These are phyloP conservation scores for Acromyrmex echinatior DNA, from an alignment of 1,140 invertebrate species.

Conservation along the genomic window DNA sequence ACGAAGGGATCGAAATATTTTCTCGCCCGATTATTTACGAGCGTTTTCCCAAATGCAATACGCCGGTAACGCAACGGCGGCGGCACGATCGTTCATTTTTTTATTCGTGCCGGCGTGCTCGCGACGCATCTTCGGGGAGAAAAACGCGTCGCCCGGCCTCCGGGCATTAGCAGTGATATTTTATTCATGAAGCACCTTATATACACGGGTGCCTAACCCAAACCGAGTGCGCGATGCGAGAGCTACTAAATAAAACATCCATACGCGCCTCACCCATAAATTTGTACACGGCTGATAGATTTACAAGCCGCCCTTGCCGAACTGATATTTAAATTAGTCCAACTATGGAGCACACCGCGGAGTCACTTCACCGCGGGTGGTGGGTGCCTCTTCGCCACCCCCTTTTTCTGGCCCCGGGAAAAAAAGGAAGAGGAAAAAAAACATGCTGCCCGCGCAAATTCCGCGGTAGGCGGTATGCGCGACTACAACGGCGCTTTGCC, in stretches of 20 bases:
- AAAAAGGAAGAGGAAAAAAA: slow-evolving; percentile 45
- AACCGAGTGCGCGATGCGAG: slow-evolving; percentile 79
- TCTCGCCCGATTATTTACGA: slow-evolving; percentile 80
- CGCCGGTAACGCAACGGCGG: slow-evolving; percentile 32
- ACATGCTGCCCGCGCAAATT: slow-evolving; percentile 59
- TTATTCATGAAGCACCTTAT: slow-evolving; percentile 86
- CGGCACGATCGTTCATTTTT: slow-evolving; percentile 76
- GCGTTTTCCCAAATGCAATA: slow-evolving; percentile 79
- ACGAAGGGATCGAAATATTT: slow-evolving; percentile 62
- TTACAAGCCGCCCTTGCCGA: slow-evolving; percentile 85
- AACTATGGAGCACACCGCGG: slow-evolving; percentile 78
- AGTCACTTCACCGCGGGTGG: slow-evolving; percentile 80
- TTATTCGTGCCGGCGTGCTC: slow-evolving; percentile 57
- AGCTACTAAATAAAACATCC: slow-evolving; percentile 87
- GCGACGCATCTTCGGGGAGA: slow-evolving; percentile 80
- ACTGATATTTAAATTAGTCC: slow-evolving; percentile 87
- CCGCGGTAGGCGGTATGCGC: slow-evolving; percentile 16
- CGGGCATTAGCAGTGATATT: slow-evolving; percentile 86
- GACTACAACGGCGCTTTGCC: slow-evolving; percentile 25
- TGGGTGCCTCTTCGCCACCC: slow-evolving; percentile 58
- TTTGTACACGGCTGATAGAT: slow-evolving; percentile 86
- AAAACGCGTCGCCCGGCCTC: slow-evolving; percentile 85
- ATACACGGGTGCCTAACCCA: slow-evolving; percentile 80
- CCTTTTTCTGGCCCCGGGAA: slow-evolving; percentile 30
- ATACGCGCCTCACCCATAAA: slow-evolving; percentile 85